Conservation (phyloP, 2,797 vertebrate genomes). For the Pangasius macronema region DNA sequence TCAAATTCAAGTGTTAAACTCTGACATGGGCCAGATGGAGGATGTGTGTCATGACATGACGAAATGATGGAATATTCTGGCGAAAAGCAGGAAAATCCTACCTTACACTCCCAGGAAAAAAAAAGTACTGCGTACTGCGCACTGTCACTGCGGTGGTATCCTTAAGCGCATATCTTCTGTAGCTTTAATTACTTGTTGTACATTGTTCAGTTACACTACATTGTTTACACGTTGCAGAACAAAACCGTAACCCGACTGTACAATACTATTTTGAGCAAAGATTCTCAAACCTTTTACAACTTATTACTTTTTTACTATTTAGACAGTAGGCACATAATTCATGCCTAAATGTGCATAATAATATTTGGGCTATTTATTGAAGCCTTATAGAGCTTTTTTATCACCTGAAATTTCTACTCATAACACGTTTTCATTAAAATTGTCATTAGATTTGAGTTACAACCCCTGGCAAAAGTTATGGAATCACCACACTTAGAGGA, state of each 20-base stretch:
- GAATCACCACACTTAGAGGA: no score
- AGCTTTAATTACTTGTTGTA: not conserved
- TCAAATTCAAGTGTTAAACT: not conserved
- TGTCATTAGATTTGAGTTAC: not conserved
- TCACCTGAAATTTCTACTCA: not conserved
- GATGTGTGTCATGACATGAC: slow-evolving; percentile 5
- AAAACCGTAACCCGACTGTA: not conserved
- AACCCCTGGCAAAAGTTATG: no score
- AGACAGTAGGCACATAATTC: not conserved
- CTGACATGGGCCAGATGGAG: slow-evolving; percentile 7
- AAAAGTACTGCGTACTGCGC: not conserved
- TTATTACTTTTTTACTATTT: not conserved
- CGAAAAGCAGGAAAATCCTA: not conserved
- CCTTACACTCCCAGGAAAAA: no score
- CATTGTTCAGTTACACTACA: not conserved
- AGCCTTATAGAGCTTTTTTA: not conserved
- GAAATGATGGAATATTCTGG: not conserved
- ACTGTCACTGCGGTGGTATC: not conserved
- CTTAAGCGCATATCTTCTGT: not conserved
- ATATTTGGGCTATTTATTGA: not conserved
- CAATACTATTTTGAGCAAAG: not conserved
- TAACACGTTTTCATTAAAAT: not conserved
- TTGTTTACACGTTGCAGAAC: not conserved
- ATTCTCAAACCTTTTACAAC: not conserved
- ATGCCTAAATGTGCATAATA: not conserved